These are phyloP conservation scores for Sandelia bainsii DNA, from an alignment of 2,797 vertebrate species.

Conservation along the genomic window DNA sequence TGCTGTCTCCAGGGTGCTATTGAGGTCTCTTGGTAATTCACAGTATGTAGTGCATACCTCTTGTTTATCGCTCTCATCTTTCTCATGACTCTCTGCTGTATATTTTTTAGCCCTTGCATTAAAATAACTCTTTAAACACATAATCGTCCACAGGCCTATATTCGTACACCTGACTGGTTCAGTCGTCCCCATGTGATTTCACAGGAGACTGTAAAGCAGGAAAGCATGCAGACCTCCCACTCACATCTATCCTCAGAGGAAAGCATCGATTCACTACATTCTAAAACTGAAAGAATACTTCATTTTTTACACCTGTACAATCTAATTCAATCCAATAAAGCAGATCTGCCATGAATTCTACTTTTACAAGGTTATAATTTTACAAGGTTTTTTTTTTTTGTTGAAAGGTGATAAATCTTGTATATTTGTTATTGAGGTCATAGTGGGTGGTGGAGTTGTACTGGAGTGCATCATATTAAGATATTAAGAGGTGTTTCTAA, in stretches of 20 bases:
- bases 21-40: conserved; percentile 42
- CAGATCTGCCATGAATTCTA: too few relatives aligned
- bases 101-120: conserved; percentile 16
- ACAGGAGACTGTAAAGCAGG: not conserved
- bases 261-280: conserved; percentile 9
- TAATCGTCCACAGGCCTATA: not conserved
- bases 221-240: conserved; percentile 52
- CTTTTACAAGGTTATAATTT: too few relatives aligned
- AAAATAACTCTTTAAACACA: conserved; percentile 14
- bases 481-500: too few relatives aligned
- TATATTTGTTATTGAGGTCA: too few relatives aligned
- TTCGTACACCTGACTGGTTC: not conserved
- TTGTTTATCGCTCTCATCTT: conserved; percentile 45
- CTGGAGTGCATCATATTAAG: too few relatives aligned
- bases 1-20: conserved; percentile 48
- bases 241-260: conserved; percentile 9
- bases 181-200: too few relatives aligned
- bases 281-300: conserved; percentile 39
- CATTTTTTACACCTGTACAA: not conserved
- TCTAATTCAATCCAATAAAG: too few relatives aligned
- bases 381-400: too few relatives aligned
- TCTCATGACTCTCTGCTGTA: conserved; percentile 20
- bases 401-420: too few relatives aligned
- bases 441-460: too few relatives aligned
- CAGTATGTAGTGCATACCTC: conserved; percentile 40